These are phyloP conservation scores for Diorhabda elongata DNA, from an alignment of 1,140 invertebrate genomes.

Conservation along the genomic window DNA sequence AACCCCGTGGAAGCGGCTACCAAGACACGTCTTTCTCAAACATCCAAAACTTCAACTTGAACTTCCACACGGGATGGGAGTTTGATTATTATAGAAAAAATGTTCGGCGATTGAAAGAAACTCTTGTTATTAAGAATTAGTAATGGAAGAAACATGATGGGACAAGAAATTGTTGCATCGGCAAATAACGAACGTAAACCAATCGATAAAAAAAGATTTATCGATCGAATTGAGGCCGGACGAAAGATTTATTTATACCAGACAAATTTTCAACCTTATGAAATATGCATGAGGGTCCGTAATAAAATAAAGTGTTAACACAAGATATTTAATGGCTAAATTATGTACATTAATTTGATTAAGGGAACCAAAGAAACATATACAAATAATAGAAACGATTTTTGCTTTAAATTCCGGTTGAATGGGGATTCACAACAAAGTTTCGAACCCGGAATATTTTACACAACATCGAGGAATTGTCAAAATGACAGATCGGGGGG, in stretches of 20 bases:
- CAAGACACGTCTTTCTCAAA: too few relatives aligned
- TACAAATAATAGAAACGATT: not conserved
- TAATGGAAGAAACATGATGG: not conserved
- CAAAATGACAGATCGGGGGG: too few relatives aligned
- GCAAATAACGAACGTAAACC: not conserved
- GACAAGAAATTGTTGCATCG: not conserved
- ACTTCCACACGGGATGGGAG: too few relatives aligned
- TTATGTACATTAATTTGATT: slow-evolving; percentile 14
- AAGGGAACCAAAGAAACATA: slow-evolving; percentile 1
- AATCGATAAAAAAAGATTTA: not conserved
- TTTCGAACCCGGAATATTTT: too few relatives aligned
- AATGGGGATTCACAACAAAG: too few relatives aligned
- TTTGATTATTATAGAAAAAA: too few relatives aligned
- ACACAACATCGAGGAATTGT: too few relatives aligned
- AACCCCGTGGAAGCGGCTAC: too few relatives aligned
- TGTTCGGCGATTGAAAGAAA: too few relatives aligned
- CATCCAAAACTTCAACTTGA: too few relatives aligned
- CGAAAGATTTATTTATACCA: not conserved
- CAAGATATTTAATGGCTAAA: slow-evolving; percentile 15
- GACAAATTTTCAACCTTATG: slow-evolving; percentile 10
- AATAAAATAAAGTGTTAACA: slow-evolving; percentile 11
- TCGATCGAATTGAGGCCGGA: slow-evolving; percentile 7
- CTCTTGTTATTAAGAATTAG: too few relatives aligned
- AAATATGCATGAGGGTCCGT: slow-evolving; percentile 9
- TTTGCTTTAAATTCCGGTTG: not conserved